These are phyloP conservation scores for Catocala fraxini DNA, from an alignment of 2,888 invertebrate genomes.

Conservation along the genomic window DNA sequence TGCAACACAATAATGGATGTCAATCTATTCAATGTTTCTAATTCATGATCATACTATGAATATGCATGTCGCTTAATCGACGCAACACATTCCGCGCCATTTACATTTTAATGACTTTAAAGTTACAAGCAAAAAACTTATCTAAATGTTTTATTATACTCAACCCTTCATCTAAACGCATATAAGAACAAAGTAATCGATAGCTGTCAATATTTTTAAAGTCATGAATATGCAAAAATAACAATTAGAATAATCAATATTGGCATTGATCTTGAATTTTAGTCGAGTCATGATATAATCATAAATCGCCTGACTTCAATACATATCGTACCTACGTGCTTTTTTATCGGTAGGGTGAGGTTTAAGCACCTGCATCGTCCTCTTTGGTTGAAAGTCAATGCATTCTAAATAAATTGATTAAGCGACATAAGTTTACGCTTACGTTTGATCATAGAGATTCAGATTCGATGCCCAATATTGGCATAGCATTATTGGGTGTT, in stretches of 20 bases:
- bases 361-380: conserved; percentile 31
- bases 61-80: conserved; percentile 66
- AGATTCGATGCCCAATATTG: too few relatives aligned
- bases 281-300: conserved; percentile 66
- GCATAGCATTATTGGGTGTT: too few relatives aligned
- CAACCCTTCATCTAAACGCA: conserved; percentile 49
- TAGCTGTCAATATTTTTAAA: conserved; percentile 49
- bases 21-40: conserved; percentile 35
- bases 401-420: too few relatives aligned
- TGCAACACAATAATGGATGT: conserved; percentile 4
- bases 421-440: too few relatives aligned
- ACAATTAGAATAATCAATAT: conserved; percentile 81
- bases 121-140: conserved; percentile 54
- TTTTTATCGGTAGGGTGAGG: conserved; percentile 30
- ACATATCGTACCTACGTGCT: background rate
- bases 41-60: conserved; percentile 75
- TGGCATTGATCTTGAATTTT: conserved; percentile 67
- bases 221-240: conserved; percentile 84
- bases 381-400: too few relatives aligned
- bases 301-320: conserved; percentile 52
- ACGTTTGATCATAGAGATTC: too few relatives aligned
- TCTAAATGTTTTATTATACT: conserved; percentile 19
- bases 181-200: conserved; percentile 46
- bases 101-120: conserved; percentile 38
- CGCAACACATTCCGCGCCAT: conserved; percentile 4